These are phyloP conservation scores for Orthosia gracilis DNA, from an alignment of 2,888 invertebrate species.

Conservation along the genomic window DNA sequence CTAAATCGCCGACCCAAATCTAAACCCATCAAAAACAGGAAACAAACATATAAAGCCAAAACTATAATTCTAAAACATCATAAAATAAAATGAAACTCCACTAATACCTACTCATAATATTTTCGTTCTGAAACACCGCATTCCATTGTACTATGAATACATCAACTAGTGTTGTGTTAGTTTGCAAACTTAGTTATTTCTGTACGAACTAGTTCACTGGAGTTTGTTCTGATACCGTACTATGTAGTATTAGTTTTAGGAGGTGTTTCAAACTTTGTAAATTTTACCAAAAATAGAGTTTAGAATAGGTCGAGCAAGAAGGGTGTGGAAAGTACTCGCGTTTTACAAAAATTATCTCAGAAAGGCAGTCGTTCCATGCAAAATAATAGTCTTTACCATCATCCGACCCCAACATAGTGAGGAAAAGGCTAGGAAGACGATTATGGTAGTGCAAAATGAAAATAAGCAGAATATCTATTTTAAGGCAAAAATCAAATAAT, in stretches of 20 bases:
- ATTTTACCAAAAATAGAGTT: background rate
- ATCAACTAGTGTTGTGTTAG: slow-evolving; percentile 45
- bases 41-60: slow-evolving; percentile 4
- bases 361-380: no score
- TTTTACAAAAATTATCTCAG: no score
- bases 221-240: slow-evolving; percentile 17
- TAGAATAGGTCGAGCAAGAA: background rate
- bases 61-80: slow-evolving; percentile 15
- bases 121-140: slow-evolving; percentile 41
- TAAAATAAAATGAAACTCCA: slow-evolving; percentile 29
- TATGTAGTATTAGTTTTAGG: background rate
- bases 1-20: background rate
- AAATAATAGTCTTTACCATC: no score
- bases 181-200: slow-evolving; percentile 35
- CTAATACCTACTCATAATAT: slow-evolving; percentile 37
- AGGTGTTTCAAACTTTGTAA: background rate
- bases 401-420: no score
- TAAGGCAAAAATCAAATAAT: no score
- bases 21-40: background rate
- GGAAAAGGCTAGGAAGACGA: no score
- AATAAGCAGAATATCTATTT: no score
- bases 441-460: no score
- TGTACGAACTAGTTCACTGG: slow-evolving; percentile 35
- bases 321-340: no score
- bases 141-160: slow-evolving; percentile 39